Base-by-base conservation (phyloP, 2,797 vertebrate species). In the Thripadectes ignobilis region DNA sequence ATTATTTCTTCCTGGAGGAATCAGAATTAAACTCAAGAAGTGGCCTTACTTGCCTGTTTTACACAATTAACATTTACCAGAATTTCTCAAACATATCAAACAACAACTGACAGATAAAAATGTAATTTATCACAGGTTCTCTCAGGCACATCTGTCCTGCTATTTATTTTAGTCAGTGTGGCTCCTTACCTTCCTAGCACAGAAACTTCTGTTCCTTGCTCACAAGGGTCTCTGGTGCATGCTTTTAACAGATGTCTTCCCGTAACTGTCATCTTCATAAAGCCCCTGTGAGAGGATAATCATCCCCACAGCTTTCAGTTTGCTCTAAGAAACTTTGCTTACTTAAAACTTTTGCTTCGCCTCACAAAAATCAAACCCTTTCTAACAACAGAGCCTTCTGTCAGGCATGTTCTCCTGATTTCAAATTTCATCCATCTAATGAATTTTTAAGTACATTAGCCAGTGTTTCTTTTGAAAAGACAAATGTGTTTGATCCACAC, bases 201-300 rank as follows among this genome's bases (percentile, higher is more conserved):
- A 76, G 61, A 63, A 92, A 68, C 41, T 79, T 81, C 83, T 94
- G 65, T 88, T 91, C 76, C 65, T 71, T 74, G 51, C 62, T 88
- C 73, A 54, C 49, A 51, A 43, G 76, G 65, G 78, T 74, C 89
- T 92, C 93, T 78, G 52, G 48, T 80, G 85, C 72, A 43, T 49
- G 66, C 30, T 94, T 49, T 68, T 58, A 89, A 52, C 93, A 93
- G 89, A 91, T 96, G 91, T 83, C 81, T 92, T 80, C 75, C 61
- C 1, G 1, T 85, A 86, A 61, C 39, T 92, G 85, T 85, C 93
- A 95, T 46, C 89, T 61, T 57, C 43, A n/a, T 17, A 54, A 81
- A 93, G 75, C 58, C 94, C 94, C 76, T 65, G 79, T 36, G 93
- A 93, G 68, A 54, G 12, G 34, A 75, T 43, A 71, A 80, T 57